A percentile compares a stretch with the other conserved stretches of the same genome.
Evolutionary conservation across 2,888 invertebrate genomes (phyloP).

Genomic region (Drosophila merina): DNA sequence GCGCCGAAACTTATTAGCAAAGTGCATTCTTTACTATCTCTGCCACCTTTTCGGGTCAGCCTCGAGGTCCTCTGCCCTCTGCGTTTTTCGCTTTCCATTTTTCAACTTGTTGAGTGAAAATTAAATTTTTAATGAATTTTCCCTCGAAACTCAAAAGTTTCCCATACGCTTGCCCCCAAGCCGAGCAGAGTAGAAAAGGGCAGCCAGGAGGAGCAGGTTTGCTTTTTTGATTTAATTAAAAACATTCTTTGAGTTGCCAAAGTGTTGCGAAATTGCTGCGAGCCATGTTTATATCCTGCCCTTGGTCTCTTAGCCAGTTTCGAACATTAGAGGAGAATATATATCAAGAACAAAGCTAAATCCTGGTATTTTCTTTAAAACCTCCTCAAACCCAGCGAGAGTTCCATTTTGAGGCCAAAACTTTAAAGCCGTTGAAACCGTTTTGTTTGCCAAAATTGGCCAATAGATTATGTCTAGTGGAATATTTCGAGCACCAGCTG

Average conservation of each 20-base stretch:
- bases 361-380: not conserved
- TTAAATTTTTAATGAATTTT: constrained; percentile 77
- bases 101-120: constrained; percentile 75
- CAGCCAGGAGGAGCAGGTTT: constrained; percentile 5
- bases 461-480: constrained; percentile 40
- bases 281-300: constrained; percentile 38
- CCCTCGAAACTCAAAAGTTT: constrained; percentile 57
- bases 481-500: constrained; percentile 33
- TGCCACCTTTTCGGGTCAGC: constrained; percentile 33
- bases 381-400: not conserved
- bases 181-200: not conserved
- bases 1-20: constrained; percentile 68
- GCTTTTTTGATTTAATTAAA: constrained; percentile 77
- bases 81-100: constrained; percentile 23
- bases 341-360: no score
- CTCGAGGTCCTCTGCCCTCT: constrained; percentile 8
- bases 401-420: not conserved
- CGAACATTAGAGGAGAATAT: constrained; percentile 1
- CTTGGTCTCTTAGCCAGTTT: not conserved
- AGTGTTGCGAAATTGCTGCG: constrained; percentile 65
- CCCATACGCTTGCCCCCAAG: constrained; percentile 38
- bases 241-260: constrained; percentile 69
- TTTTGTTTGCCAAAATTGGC: constrained; percentile 32
- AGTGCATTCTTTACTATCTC: constrained; percentile 59
- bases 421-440: constrained; percentile 20